A percentile compares a stretch with the other conserved stretches of the same genome.
These are phyloP conservation scores for Mesoclemmys tuberculata DNA, from an alignment of 2,113 vertebrate species.

Conservation along the genomic window DNA sequence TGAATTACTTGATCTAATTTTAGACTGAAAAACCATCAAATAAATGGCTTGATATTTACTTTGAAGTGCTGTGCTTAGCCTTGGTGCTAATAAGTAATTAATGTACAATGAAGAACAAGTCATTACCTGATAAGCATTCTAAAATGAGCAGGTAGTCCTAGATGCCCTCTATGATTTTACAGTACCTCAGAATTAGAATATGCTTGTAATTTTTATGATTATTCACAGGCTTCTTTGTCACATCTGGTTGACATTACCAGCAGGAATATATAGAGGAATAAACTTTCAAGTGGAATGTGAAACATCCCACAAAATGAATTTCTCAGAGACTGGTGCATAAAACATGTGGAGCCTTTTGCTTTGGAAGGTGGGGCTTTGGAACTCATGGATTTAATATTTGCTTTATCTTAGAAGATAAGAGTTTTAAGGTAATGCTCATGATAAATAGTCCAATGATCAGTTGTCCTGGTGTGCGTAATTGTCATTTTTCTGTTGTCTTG, in stretches of 20 bases:
- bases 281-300: slow-evolving; percentile 78
- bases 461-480: neutral
- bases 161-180: slow-evolving; percentile 60
- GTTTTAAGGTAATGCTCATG: slow-evolving; percentile 41
- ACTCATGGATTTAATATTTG: slow-evolving; percentile 69
- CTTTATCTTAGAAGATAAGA: slow-evolving; percentile 60
- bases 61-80: neutral
- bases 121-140: neutral
- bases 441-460: neutral
- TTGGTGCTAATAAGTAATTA: neutral
- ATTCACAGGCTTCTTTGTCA: slow-evolving; percentile 64
- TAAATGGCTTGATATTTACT: neutral
- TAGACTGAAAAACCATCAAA: neutral
- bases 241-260: slow-evolving; percentile 82
- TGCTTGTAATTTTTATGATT: slow-evolving; percentile 65
- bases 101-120: neutral
- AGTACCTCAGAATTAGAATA: slow-evolving; percentile 70
- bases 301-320: slow-evolving; percentile 72
- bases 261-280: slow-evolving; percentile 72
- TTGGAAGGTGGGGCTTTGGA: slow-evolving; percentile 64
- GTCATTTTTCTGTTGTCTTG: neutral
- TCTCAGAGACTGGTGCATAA: slow-evolving; percentile 70
- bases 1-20: neutral
- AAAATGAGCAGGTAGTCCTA: slow-evolving; percentile 1
- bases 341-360: slow-evolving; percentile 65